phyloP scores from a whole-genome alignment of 2,888 invertebrate genomes.

The Dendrolimus houi region DNA sequence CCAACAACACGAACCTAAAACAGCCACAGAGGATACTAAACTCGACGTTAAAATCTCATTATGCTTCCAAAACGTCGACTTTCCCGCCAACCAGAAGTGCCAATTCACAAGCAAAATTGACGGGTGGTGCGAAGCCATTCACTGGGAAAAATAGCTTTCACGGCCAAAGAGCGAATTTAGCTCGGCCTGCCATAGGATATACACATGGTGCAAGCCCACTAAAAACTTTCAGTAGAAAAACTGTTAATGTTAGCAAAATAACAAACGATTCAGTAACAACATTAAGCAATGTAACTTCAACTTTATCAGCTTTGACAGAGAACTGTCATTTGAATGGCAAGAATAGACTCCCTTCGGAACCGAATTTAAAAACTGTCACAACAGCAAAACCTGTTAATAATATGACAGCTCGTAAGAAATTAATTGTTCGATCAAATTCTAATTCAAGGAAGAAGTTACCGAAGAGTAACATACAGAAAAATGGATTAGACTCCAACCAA shows the following conservation, averaged over 20 bases:
- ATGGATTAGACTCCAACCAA: constrained; percentile 46
- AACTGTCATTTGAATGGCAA: constrained; percentile 68
- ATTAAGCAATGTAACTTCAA: constrained; percentile 54
- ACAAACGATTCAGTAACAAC: constrained; percentile 40
- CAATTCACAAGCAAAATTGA: constrained; percentile 49
- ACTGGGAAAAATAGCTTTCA: constrained; percentile 59
- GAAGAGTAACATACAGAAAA: constrained; percentile 45
- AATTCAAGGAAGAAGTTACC: constrained; percentile 59
- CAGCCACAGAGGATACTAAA: constrained; percentile 43
- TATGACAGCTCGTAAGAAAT: constrained; percentile 51
- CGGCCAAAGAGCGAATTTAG: constrained; percentile 63
- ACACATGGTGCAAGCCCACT: constrained; percentile 53
- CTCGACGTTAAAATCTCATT: constrained; percentile 47
- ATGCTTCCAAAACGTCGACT: constrained; percentile 60
- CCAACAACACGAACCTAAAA: constrained; percentile 58
- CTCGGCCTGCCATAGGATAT: constrained; percentile 48
- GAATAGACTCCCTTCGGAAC: constrained; percentile 56
- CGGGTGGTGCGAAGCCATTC: constrained; percentile 47
- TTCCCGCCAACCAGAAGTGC: constrained; percentile 68
- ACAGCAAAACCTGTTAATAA: constrained; percentile 35
- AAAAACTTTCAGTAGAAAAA: constrained; percentile 59
- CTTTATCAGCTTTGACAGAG: constrained; percentile 59
- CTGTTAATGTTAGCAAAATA: constrained; percentile 34
- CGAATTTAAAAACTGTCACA: constrained; percentile 44
- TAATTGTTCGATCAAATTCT: constrained; percentile 60